These are phyloP conservation scores for Corythornis leucogaster DNA, from an alignment of 2,797 vertebrate species.

Conservation along the genomic window DNA sequence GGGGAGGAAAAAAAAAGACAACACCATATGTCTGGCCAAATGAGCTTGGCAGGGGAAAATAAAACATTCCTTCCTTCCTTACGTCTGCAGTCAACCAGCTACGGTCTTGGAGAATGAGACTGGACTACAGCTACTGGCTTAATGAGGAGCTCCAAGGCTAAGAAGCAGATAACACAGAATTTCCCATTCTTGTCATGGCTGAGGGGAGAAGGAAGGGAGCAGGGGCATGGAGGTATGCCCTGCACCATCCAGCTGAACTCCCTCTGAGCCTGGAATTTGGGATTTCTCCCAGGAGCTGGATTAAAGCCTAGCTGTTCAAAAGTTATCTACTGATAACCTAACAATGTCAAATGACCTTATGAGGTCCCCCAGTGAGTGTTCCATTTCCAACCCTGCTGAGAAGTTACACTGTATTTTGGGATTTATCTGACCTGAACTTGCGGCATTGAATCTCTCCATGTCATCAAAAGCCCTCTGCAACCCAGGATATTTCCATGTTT, in stretches of 20 bases:
- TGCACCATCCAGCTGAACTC: accelerated
- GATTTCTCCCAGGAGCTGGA: neutral
- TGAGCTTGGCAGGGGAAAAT: neutral
- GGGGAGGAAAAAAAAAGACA: neutral
- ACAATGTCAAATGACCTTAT: neutral
- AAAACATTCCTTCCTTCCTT: conserved; percentile 17
- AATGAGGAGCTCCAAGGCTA: neutral
- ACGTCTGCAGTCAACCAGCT: neutral
- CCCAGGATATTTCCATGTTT: neutral
- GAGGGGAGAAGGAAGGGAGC: neutral
- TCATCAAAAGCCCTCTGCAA: neutral
- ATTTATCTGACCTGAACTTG: conserved; percentile 57
- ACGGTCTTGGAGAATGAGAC: neutral
- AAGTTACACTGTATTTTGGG: neutral
- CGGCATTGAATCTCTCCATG: neutral
- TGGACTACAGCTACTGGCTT: neutral
- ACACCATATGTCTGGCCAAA: neutral
- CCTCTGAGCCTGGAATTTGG: neutral
- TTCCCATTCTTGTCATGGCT: conserved; percentile 6
- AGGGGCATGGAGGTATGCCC: neutral
- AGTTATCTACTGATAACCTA: neutral
- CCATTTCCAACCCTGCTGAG: neutral
- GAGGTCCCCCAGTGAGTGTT: neutral
- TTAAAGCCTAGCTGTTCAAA: neutral
- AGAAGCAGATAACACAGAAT: neutral